Base-by-base conservation (phyloP, 1,140 invertebrate genomes). In the Parasteatoda tepidariorum region DNA sequence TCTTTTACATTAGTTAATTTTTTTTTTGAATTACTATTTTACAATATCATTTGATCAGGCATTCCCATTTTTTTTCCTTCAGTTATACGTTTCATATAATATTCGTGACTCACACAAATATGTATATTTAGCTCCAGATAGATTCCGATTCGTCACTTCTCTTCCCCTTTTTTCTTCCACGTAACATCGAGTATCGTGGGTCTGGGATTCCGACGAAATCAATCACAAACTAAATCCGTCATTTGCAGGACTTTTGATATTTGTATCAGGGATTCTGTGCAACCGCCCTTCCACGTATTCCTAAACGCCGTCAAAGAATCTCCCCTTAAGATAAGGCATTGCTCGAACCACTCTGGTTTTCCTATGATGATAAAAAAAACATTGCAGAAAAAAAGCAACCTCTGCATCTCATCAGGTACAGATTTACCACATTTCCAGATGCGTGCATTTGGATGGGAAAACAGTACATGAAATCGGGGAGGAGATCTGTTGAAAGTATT, bases 201-300 rank as follows among this genome's bases (percentile, higher is more conserved):
- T n/a, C 28, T 34, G n/a, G n/a, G 33, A 24, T 30, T 26, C 31
- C 26, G 28, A 26, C 6, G 38, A 33, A 28, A 78, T 78, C 61
- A 78, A 78, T 78, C 74, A 66, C 18, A 41, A 38, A 24, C 18
- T 22, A 48, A 66, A 54, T 78, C 38, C 74, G 74, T 66, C 74
- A 78, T 48, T 34, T 34, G 41, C 74, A 78, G 74, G 5, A 54
- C 26, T 78, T 55, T 38, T 28, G 28, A 24, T 64, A 30, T 31
- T 24, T 62, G 57, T 62, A 76, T 73, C 48, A 13, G 33, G 26
- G 6, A 30, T 30, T 18, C 34, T n/a, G 18, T 15, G 31, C 18
- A 26, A 61, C 38, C 33, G 31, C 57, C 71, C 33, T 61, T 18
- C 71, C 13, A 11, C 22, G 55, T 22, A 61, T 74, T 74, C 61